Conservation (phyloP, 2,113 vertebrate species). For the Sapajus apella region DNA sequence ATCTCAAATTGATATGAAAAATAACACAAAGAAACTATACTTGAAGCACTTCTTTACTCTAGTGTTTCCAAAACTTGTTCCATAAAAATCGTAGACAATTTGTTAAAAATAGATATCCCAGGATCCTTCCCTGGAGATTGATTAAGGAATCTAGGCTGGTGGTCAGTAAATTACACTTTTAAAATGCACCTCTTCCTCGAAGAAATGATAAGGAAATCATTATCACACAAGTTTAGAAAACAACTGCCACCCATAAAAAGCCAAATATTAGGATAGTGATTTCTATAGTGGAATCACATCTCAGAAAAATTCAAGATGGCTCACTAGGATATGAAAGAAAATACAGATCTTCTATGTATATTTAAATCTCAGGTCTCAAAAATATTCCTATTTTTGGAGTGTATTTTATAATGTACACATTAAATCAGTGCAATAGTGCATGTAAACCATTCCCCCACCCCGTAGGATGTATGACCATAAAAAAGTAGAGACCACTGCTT, state of each 20-base stretch:
- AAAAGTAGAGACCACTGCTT: background rate
- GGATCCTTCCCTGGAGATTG: background rate
- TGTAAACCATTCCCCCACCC: background rate
- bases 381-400: background rate
- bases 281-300: background rate
- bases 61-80: background rate
- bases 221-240: background rate
- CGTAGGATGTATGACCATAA: background rate
- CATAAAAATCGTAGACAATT: background rate
- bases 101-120: constrained; percentile 5
- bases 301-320: background rate
- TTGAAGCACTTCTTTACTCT: background rate
- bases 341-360: background rate
- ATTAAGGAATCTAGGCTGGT: background rate
- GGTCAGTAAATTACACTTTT: background rate
- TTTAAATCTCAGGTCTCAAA: constrained; percentile 38
- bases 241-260: background rate
- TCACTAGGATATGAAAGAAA: constrained; percentile 30
- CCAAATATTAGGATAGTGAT: background rate
- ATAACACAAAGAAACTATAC: background rate
- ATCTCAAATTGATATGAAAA: background rate
- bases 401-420: background rate
- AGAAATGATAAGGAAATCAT: background rate
- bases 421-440: background rate
- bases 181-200: background rate